Evolutionary conservation across 2,888 invertebrate genomes (phyloP), one percentile per base, ranked within the genome.

Genomic region (Adela reaumurella): DNA sequence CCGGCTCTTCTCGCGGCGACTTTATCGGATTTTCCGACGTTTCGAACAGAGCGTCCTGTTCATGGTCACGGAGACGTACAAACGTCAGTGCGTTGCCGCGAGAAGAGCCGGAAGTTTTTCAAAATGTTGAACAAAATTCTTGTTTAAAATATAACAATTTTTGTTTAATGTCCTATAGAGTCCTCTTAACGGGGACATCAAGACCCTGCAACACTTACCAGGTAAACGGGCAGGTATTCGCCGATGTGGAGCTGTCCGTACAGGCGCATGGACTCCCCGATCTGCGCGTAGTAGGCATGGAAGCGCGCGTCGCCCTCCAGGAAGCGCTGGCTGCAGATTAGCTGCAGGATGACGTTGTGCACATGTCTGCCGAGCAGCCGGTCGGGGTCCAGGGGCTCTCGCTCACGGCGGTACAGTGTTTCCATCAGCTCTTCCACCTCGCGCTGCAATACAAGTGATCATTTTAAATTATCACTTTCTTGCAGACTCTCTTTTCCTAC

Each of bases 251-350:
- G 81, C 43, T 86, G 82, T 2, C 90, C 90, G 61, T 91, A 92
- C 1, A 92, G 74, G 49, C 83, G 81, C 82, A 93, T 92, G 1
- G 92, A 92, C 65, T 92, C 90, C 52, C 90, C 88, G 56, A 92
- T 89, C 18, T 88, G 76, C 51, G 80, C 77, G 79, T 89, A 89
- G 65, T 91, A 90, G 46, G 86, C 76, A 17, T 80, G 73, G 68
- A 92, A 93, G 45, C 84, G 81, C 1, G 73, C 67, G 62, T 91
- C 90, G 51, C 87, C 83, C 54, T 86, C 83, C 35, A 84, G 81
- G 64, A 92, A 93, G 8, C 92, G 81, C 1, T 88, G 86, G 42
- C 89, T 88, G 92, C 93, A 92, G 68, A 91, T 82, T 54, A 92
- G 80, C 54, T 88, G 87, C 64, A 92, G 91, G 52, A 93, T 92